A percentile compares a stretch with the other conserved stretches of the same genome.
These are phyloP conservation scores for Toxostoma redivivum DNA, from an alignment of 2,113 vertebrate genomes.

Conservation along the genomic window DNA sequence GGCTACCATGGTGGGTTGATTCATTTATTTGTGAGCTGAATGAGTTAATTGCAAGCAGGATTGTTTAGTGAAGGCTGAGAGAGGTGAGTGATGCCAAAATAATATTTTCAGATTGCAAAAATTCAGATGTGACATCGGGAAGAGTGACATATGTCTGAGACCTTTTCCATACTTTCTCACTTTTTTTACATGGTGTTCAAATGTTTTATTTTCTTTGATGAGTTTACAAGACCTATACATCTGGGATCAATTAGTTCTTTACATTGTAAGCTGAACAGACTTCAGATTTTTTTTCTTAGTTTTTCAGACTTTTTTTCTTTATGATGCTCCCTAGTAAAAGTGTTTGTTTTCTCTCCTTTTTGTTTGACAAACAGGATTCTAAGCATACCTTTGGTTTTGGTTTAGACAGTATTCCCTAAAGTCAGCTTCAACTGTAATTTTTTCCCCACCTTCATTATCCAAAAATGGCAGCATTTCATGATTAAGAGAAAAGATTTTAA, in stretches of 20 bases:
- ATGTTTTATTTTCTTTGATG: neutral
- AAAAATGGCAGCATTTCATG: neutral
- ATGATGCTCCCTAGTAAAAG: neutral
- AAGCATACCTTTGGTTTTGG: neutral
- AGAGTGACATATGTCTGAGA: neutral
- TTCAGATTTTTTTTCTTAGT: neutral
- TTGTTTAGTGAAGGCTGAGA: neutral
- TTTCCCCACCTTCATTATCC: neutral
- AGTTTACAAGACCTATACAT: neutral
- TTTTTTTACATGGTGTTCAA: neutral
- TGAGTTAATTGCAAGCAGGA: neutral
- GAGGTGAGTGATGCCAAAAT: neutral
- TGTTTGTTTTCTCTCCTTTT: neutral
- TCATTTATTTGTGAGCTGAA: neutral
- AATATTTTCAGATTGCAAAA: neutral
- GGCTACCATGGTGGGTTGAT: neutral
- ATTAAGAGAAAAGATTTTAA: neutral
- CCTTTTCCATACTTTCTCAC: neutral
- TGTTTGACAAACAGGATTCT: neutral
- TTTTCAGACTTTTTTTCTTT: neutral
- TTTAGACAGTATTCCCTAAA: neutral
- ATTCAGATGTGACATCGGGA: neutral
- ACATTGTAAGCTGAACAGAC: neutral
- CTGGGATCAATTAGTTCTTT: neutral
- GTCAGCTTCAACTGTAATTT: neutral